Evolutionary conservation across 2,888 invertebrate species (phyloP).

Genomic region (Laspeyria flexula): DNA sequence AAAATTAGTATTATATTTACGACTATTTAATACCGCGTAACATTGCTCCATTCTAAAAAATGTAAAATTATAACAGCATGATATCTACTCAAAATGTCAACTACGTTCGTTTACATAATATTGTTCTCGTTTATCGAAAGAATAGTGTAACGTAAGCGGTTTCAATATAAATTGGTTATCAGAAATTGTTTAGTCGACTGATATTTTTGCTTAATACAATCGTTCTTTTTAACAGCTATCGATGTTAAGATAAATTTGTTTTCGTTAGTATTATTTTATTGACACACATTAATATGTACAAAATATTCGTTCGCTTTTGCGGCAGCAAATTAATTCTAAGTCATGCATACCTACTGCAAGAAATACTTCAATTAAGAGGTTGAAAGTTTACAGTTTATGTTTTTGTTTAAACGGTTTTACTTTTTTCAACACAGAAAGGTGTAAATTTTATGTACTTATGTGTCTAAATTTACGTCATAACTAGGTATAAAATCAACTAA

Average conservation of each 20-base stretch:
- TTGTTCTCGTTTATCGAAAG: not conserved
- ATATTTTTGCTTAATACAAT: constrained; percentile 13
- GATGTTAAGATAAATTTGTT: not conserved
- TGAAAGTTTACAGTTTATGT: too few species aligned
- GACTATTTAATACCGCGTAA: too few species aligned
- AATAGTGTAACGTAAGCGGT: not conserved
- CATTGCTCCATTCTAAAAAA: not conserved
- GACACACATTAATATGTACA: not conserved
- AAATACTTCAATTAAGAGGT: too few species aligned
- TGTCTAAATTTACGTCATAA: too few species aligned
- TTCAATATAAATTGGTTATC: constrained; percentile 32
- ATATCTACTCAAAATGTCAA: not conserved
- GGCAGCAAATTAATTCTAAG: too few species aligned
- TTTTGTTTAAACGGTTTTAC: too few species aligned
- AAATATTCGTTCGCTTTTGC: too few species aligned
- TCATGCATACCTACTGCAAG: too few species aligned
- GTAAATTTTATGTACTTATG: too few species aligned
- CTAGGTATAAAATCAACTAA: too few species aligned
- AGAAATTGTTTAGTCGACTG: constrained; percentile 20
- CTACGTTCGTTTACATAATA: not conserved
- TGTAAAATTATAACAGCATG: not conserved
- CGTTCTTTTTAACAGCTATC: not conserved
- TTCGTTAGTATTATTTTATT: not conserved
- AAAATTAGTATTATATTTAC: too few species aligned
- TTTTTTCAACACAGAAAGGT: too few species aligned